phyloP scores from a whole-genome alignment of 1,140 invertebrate genomes.

The Pseudomyrmex cubaensis region DNA sequence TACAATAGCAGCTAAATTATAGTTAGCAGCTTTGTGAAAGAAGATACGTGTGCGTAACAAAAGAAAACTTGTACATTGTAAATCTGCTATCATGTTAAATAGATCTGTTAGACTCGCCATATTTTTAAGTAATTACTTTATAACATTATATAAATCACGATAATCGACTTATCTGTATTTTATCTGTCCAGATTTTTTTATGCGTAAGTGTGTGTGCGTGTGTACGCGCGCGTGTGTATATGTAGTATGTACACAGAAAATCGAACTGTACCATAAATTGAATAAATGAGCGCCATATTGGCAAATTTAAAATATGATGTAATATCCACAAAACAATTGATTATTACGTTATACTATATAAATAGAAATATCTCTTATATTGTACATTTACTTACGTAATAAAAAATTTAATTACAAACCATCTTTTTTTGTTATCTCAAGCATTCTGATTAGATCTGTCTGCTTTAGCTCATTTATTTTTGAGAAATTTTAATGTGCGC shows the following conservation, averaged over 20 bases:
- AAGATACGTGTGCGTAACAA: neutral
- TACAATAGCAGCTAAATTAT: neutral
- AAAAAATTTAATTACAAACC: conserved; percentile 49
- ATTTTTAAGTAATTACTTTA: conserved; percentile 22
- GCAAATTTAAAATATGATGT: neutral
- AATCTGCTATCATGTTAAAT: conserved; percentile 1
- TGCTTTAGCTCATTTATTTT: neutral
- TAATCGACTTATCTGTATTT: conserved; percentile 2
- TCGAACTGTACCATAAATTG: conserved; percentile 7
- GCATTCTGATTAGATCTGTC: neutral
- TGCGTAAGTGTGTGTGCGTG: conserved; percentile 1
- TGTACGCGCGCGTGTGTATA: conserved; percentile 6
- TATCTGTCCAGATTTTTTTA: conserved; percentile 18
- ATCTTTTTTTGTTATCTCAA: neutral
- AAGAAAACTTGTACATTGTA: neutral
- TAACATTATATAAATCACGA: conserved; percentile 13
- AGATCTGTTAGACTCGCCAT: conserved; percentile 47
- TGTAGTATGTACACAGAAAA: conserved; percentile 8
- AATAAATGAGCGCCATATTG: neutral
- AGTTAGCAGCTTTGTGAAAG: conserved; percentile 4
- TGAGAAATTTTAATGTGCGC: neutral
- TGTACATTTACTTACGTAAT: conserved; percentile 52
- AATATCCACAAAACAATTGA: neutral
- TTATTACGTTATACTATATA: neutral
- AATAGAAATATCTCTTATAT: conserved; percentile 44